A percentile compares a stretch with the other conserved stretches of the same genome.
These are phyloP conservation scores for Rhynchophorus ferrugineus DNA, from an alignment of 1,140 invertebrate genomes.

Conservation along the genomic window DNA sequence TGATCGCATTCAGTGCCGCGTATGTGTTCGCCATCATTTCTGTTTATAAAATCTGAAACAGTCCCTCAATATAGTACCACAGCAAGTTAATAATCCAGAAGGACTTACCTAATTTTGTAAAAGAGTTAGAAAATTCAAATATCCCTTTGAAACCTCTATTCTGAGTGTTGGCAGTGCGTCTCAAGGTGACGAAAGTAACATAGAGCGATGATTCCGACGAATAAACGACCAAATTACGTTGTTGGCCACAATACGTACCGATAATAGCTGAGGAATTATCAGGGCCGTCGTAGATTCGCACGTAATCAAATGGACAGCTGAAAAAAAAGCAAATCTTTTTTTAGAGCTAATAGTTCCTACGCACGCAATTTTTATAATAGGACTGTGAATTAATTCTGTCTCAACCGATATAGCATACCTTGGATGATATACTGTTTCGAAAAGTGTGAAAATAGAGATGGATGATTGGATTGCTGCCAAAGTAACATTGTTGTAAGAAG, in stretches of 20 bases:
- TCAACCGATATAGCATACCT: too few relatives aligned
- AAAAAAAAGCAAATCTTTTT: slow-evolving; percentile 16
- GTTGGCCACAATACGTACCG: slow-evolving; percentile 96
- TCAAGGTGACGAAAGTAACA: slow-evolving; percentile 82
- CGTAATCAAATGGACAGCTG: slow-evolving; percentile 97
- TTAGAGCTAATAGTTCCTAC: too few relatives aligned
- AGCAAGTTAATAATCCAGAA: too few relatives aligned
- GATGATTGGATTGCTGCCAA: too few relatives aligned
- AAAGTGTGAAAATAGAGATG: too few relatives aligned
- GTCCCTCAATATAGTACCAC: neutral
- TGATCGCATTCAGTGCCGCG: slow-evolving; percentile 95
- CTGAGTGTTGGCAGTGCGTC: slow-evolving; percentile 82
- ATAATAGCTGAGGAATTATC: slow-evolving; percentile 80
- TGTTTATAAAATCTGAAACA: slow-evolving; percentile 83
- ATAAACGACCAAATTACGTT: slow-evolving; percentile 89
- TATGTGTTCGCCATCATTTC: slow-evolving; percentile 86
- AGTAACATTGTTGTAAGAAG: too few relatives aligned
- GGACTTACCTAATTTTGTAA: slow-evolving; percentile 83
- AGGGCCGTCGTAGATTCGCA: slow-evolving; percentile 92
- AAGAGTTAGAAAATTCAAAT: slow-evolving; percentile 93
- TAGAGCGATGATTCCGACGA: slow-evolving; percentile 84
- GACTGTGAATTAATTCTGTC: too few relatives aligned
- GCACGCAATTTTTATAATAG: too few relatives aligned
- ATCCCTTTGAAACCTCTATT: slow-evolving; percentile 93
- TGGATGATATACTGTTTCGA: too few relatives aligned